Base-by-base conservation (phyloP, 1,140 invertebrate species). In the Halyomorpha halys region DNA sequence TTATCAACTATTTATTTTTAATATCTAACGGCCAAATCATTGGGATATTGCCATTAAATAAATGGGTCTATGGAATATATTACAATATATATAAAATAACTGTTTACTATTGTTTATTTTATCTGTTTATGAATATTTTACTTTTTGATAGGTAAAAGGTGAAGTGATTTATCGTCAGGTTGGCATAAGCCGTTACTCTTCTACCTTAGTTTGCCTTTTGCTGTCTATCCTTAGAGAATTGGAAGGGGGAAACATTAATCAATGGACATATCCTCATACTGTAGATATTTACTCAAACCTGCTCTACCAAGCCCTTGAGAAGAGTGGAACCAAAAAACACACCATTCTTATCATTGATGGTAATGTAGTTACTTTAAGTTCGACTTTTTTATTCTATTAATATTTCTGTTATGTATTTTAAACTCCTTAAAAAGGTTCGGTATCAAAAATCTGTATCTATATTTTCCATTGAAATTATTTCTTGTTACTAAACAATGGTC, bases 111-210 rank as follows among this genome's bases (percentile, higher is more conserved):
- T 39, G 34, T 13, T 39, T 39, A 11, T 39, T 39, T 13, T 39
- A 13, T 13, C 13, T 39, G 34, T 39, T 39, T 8, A 39, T 39
- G 34, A 39, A 11, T 13, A n/a, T 45, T 44, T 44, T 61, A 18
- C 1, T 61, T n/a, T 61, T 39, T 53, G 11, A 56, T 45, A 44
- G 60, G 60, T 45, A 16, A 61, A 61, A 45, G 25, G 18, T 45
- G 53, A 56, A 25, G 44, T 61, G 13, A 21, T 61, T 15, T 61
- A 61, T 27, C 39, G 60, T n/a, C 39, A 61, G 25, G 44, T 61
- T 44, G 60, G 60, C 13, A 44, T 61, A 44, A 61, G 27, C n/a
- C 21, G 60, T 23, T 47, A 61, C 19, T 44, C 34, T 23, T 61
- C 60, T 14, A 61, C 60, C 3, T 19, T 61, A 18, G 39, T 61